Evolutionary conservation across 1,140 invertebrate genomes (phyloP).

Genomic region (Bombyx mandarina): DNA sequence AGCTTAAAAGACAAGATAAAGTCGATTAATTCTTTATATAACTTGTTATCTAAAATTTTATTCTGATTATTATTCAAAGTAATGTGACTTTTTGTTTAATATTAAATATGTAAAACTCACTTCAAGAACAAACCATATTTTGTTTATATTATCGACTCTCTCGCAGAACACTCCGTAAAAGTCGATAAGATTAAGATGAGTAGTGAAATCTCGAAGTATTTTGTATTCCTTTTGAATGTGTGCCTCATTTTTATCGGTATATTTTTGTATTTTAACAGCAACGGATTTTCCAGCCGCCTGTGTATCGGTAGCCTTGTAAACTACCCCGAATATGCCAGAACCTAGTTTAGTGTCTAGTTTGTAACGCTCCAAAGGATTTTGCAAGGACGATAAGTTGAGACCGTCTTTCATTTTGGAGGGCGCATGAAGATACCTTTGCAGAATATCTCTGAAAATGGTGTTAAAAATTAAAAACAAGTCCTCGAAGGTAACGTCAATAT

Average conservation of each 20-base stretch:
- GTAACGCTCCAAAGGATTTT: slow-evolving; percentile 78
- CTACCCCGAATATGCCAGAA: slow-evolving; percentile 81
- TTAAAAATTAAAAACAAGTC: background rate
- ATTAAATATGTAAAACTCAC: slow-evolving; percentile 66
- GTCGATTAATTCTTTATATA: no score
- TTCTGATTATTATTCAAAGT: no score
- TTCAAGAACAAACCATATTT: slow-evolving; percentile 93
- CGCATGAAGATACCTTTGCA: background rate
- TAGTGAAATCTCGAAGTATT: slow-evolving; percentile 83
- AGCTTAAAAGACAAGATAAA: slow-evolving; percentile 72
- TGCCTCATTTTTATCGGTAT: slow-evolving; percentile 77
- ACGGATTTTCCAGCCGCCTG: slow-evolving; percentile 79
- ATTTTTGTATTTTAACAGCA: slow-evolving; percentile 86
- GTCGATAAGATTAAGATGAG: slow-evolving; percentile 84
- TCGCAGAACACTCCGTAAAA: slow-evolving; percentile 89
- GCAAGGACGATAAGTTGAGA: slow-evolving; percentile 71
- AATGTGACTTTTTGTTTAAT: no score
- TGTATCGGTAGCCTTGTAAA: slow-evolving; percentile 82
- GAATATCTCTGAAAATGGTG: background rate
- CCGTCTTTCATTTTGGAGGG: slow-evolving; percentile 50
- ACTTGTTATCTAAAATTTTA: no score
- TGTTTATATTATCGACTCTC: slow-evolving; percentile 75
- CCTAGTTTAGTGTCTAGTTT: slow-evolving; percentile 78
- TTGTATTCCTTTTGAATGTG: slow-evolving; percentile 88
- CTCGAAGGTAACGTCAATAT: no score